Evolutionary conservation across 1,140 invertebrate genomes (phyloP).

Genomic region (Drosophila sucinea): DNA sequence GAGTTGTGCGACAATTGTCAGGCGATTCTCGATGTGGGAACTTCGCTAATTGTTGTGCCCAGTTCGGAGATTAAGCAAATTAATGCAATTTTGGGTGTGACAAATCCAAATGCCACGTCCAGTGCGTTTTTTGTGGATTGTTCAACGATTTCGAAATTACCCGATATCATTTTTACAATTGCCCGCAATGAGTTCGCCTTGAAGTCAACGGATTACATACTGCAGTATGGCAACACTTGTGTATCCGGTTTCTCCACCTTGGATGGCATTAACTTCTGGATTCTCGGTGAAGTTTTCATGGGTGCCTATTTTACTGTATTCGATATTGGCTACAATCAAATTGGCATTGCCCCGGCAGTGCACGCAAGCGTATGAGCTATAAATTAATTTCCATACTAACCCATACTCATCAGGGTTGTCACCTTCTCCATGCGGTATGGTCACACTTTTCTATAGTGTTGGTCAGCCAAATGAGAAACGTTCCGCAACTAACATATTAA

Average conservation of each 20-base stretch:
- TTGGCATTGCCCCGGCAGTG: conserved; percentile 42
- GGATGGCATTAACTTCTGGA: conserved; percentile 83
- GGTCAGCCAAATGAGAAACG: not conserved
- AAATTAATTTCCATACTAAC: conserved; percentile 11
- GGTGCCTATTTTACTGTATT: conserved; percentile 43
- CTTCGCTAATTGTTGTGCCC: conserved; percentile 97
- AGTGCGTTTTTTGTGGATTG: conserved; percentile 86
- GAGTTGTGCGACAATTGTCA: conserved; percentile 88
- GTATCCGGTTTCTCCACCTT: conserved; percentile 84
- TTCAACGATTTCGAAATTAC: conserved; percentile 29
- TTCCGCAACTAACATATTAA: not conserved
- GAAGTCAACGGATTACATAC: conserved; percentile 41
- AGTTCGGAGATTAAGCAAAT: conserved; percentile 88
- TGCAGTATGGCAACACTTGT: conserved; percentile 80
- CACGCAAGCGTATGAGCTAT: not conserved
- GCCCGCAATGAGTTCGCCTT: conserved; percentile 52
- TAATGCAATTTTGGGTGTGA: conserved; percentile 89
- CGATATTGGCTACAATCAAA: conserved; percentile 49
- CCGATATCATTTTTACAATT: conserved; percentile 52
- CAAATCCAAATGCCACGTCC: conserved; percentile 85
- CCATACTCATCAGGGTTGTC: not conserved
- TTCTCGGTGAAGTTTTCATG: conserved; percentile 51
- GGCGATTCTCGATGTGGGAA: conserved; percentile 99
- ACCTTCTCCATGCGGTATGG: not conserved
- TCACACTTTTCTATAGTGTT: not conserved